Base-by-base conservation (phyloP, 2,113 vertebrate species). In the Rhodinocichla rosea region DNA sequence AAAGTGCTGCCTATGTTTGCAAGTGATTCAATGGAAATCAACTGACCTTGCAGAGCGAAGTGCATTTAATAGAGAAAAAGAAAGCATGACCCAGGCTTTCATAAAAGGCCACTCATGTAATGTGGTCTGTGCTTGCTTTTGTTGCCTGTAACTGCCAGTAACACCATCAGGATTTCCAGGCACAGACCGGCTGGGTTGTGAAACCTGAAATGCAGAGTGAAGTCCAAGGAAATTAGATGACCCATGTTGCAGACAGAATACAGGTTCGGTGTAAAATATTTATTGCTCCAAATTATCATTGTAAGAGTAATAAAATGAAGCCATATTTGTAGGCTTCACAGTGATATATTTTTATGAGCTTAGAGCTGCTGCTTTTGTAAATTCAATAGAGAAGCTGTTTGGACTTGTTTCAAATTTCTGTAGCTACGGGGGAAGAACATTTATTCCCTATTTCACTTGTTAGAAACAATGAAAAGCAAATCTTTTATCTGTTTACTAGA, bases 311-410 rank as follows among this genome's bases (percentile, higher is more conserved):
- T 97, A 95, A 96, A 96, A 90, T 81, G 83, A 95, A 96, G 73
- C 64, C 76, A 64, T 95, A 92, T 95, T 96, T 96, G 88, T 87
- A 90, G 92, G 83, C 81, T 95, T 93, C 90, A 93, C 64, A 92
- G 73, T 95, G 95, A 97, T 96, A 89, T 89, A 96, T 93, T 96
- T 97, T 97, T 97, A 97, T 91, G 87, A 96, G 81, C 84, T 91
- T 87, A 65, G 81, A 94, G 78, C 52, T 94, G 63, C 68, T 91
- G 81, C 82, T 96, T 91, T 64, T 96, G 71, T 93, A 96, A 96
- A 96, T 97, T 96, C 92, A 96, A 88, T 89, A 95, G 74, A 96
- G 67, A 94, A 96, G 78, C 89, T 92, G 70, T 93, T 96, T 96
- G 93, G 93, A 96, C 68, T 94, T 94, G 93, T 92, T 96, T 97